Percentiles rank a stretch among this genome's conserved stretches.
Evolutionary conservation across 2,113 vertebrate species (phyloP).

Genomic region (Petroica traversi): DNA sequence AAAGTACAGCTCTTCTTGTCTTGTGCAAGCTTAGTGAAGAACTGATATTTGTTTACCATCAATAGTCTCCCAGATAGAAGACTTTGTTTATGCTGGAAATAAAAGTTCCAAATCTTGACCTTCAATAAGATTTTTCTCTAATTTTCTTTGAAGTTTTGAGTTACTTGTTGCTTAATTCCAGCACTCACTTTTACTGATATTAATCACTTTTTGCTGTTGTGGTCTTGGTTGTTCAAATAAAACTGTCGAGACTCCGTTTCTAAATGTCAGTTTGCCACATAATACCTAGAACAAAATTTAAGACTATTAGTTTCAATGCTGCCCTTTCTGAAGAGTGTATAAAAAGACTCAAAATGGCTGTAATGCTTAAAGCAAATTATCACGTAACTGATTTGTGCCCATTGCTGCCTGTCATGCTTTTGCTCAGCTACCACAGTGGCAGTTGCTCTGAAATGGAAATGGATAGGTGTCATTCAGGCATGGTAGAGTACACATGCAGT

Average conservation of each 20-base stretch:
- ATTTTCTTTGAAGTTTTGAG: not conserved
- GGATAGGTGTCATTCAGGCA: not conserved
- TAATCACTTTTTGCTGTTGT: not conserved
- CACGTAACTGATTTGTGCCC: not conserved
- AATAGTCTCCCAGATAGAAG: not conserved
- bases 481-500: rapidly evolving
- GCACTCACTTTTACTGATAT: not conserved
- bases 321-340: not conserved
- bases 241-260: not conserved
- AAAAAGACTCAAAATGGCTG: not conserved
- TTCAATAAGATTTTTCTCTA: not conserved
- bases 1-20: not conserved
- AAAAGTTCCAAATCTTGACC: not conserved
- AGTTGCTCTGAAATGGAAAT: not conserved
- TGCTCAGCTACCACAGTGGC: not conserved
- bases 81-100: not conserved
- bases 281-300: not conserved
- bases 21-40: not conserved
- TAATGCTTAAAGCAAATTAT: not conserved
- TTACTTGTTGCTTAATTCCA: not conserved
- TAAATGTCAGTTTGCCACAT: not conserved
- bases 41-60: not conserved
- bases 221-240: not conserved
- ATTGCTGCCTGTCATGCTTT: not conserved
- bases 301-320: not conserved